Evolutionary conservation across 2,113 vertebrate genomes (phyloP).

Genomic region (Cebidichthys violaceus): DNA sequence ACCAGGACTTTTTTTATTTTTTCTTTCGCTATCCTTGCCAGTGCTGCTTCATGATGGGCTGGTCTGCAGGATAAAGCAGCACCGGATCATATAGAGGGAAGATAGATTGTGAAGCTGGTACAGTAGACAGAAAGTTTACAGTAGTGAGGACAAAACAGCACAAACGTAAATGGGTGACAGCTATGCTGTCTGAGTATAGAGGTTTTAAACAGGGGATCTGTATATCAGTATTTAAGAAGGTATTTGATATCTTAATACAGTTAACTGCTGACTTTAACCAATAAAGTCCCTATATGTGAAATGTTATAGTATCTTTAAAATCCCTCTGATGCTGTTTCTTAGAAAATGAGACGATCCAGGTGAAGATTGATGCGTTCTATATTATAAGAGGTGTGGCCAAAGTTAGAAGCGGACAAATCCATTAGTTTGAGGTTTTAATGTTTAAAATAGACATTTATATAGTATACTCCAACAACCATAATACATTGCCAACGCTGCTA

Average conservation of each 20-base stretch:
- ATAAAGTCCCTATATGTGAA: background rate
- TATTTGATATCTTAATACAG: no score
- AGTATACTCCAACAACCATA: background rate
- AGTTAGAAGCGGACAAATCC: background rate
- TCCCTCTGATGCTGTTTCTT: background rate
- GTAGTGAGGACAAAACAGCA: background rate
- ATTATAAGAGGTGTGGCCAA: background rate
- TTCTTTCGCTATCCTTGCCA: background rate
- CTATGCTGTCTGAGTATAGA: background rate
- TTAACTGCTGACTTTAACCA: no score
- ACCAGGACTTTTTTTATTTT: background rate
- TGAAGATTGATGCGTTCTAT: background rate
- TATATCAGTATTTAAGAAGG: no score
- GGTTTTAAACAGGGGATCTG: background rate
- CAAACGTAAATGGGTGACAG: background rate
- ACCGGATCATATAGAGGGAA: constrained; percentile 24
- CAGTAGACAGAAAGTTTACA: background rate
- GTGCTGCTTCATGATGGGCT: constrained; percentile 24
- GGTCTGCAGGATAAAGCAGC: constrained; percentile 41
- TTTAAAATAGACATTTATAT: background rate
- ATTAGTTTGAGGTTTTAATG: no score
- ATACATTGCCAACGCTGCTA: background rate
- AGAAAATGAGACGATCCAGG: background rate
- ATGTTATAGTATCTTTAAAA: background rate
- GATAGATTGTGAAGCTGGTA: background rate